Conservation (phyloP, 2,888 invertebrate species). For the Eupithecia subfuscata region DNA sequence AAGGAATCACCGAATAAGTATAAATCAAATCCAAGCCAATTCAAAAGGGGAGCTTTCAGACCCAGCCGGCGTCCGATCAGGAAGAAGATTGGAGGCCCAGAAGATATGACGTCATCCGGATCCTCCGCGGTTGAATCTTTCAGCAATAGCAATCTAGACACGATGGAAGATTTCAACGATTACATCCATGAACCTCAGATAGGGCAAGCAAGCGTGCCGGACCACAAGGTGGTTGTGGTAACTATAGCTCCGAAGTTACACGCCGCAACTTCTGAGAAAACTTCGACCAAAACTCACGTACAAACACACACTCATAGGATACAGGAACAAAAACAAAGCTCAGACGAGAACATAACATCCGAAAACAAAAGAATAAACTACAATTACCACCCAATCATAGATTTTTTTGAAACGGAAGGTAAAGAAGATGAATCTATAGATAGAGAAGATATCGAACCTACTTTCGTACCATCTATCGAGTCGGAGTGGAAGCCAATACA, state of each 20-base stretch:
- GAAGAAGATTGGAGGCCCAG: conserved; percentile 73
- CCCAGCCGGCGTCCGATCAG: conserved; percentile 74
- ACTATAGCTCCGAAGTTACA: conserved; percentile 74
- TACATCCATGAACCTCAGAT: conserved; percentile 65
- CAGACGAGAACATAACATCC: conserved; percentile 55
- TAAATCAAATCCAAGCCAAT: conserved; percentile 65
- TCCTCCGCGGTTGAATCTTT: conserved; percentile 70
- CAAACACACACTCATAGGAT: conserved; percentile 43
- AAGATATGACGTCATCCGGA: conserved; percentile 75
- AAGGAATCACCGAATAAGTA: conserved; percentile 69
- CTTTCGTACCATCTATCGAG: conserved; percentile 62
- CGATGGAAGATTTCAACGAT: conserved; percentile 68
- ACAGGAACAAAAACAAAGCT: conserved; percentile 50
- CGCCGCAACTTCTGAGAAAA: conserved; percentile 61
- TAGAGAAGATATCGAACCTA: conserved; percentile 67
- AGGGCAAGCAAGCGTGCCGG: conserved; percentile 52
- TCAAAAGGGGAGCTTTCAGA: conserved; percentile 71
- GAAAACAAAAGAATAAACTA: conserved; percentile 87
- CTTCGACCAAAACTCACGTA: conserved; percentile 45
- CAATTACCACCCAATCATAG: conserved; percentile 92
- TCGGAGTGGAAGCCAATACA: conserved; percentile 82
- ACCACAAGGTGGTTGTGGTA: conserved; percentile 49
- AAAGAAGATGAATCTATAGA: conserved; percentile 71
- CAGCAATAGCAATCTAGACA: conserved; percentile 59
- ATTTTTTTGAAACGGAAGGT: conserved; percentile 86